phyloP scores from a whole-genome alignment of 2,888 invertebrate species.

The Hypsopygia costalis region DNA sequence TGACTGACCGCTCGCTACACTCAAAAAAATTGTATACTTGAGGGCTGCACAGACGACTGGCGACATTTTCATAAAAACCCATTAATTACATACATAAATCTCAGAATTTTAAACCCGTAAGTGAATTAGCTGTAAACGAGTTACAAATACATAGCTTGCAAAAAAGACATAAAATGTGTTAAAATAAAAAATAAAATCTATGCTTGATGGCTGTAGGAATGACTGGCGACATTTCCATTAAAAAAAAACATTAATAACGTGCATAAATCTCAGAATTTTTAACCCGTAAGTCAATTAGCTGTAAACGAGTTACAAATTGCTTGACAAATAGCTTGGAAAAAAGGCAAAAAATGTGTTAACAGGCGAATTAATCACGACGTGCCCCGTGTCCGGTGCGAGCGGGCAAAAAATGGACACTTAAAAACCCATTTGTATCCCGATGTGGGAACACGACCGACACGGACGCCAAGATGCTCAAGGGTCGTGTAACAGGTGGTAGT shows the following conservation, averaged over 20 bases:
- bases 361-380: conserved; percentile 29
- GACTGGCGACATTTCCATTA: too few species aligned
- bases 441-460: conserved; percentile 2
- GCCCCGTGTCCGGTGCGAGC: conserved; percentile 3
- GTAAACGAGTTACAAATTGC: conserved; percentile 19
- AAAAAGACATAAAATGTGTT: too few species aligned
- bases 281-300: background rate
- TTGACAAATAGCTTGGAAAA: conserved; percentile 23
- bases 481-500: conserved; percentile 14
- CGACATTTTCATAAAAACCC: too few species aligned
- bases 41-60: too few species aligned
- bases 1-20: too few species aligned
- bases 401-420: conserved; percentile 28
- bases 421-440: conserved; percentile 29
- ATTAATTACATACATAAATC: too few species aligned
- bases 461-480: conserved; percentile 7
- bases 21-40: too few species aligned
- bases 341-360: conserved; percentile 18
- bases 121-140: too few species aligned
- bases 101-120: too few species aligned
- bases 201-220: too few species aligned
- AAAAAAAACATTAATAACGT: background rate
- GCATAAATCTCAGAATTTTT: background rate
- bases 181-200: too few species aligned
- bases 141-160: too few species aligned